phyloP scores from a whole-genome alignment of 1,140 invertebrate species.

The Goniozus legneri region DNA sequence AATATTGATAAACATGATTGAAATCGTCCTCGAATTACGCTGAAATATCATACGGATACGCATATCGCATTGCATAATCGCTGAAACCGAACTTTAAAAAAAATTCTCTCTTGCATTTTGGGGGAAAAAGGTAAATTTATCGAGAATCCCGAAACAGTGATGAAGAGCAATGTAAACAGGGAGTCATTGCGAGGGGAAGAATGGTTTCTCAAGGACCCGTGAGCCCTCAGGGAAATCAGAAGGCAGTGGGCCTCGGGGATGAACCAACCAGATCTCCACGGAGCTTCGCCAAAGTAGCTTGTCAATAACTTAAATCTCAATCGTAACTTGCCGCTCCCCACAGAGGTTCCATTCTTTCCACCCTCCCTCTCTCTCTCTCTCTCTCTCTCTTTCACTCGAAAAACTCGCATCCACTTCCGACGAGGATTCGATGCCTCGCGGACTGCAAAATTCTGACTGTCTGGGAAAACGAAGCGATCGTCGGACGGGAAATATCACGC shows the following conservation, averaged over 20 bases:
- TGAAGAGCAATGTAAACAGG: constrained; percentile 31
- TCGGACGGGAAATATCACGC: no score
- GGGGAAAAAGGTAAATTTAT: no score
- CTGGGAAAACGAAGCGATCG: no score
- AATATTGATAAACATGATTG: background rate
- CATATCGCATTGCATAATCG: no score
- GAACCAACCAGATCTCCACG: constrained; percentile 41
- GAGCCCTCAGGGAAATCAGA: constrained; percentile 52
- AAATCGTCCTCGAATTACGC: background rate
- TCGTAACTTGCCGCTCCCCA: constrained; percentile 51
- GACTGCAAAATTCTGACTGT: no score
- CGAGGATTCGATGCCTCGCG: no score
- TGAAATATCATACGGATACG: background rate
- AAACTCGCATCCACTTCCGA: no score
- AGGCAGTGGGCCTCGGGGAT: constrained; percentile 46
- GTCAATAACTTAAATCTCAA: constrained; percentile 57
- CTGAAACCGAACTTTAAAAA: no score
- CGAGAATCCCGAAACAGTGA: constrained; percentile 26
- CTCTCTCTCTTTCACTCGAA: no score
- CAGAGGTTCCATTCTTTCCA: no score
- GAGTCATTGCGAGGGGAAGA: constrained; percentile 51
- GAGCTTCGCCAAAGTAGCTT: constrained; percentile 52
- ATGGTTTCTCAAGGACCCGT: constrained; percentile 52
- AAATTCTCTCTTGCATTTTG: no score
- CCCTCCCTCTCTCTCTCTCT: no score